Evolutionary conservation across 2,888 invertebrate species (phyloP).

Genomic region (Willowsia nigromaculata): DNA sequence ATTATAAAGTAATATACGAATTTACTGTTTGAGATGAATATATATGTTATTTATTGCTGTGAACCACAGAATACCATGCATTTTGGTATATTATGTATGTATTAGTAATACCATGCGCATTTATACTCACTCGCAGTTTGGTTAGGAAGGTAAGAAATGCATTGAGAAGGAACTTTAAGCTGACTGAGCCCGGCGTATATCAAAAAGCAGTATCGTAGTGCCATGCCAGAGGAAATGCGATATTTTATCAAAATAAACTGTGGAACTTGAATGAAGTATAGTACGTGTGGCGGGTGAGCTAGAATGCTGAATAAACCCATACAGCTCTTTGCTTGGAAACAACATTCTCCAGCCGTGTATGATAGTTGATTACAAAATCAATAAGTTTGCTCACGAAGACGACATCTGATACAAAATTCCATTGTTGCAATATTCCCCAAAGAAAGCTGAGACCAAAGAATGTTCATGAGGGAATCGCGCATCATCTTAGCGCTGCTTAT

Average conservation of each 20-base stretch:
- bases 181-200: not conserved
- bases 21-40: conserved; percentile 69
- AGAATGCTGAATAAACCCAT: not conserved
- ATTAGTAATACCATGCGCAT: not conserved
- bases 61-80: conserved; percentile 66
- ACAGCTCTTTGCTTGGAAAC: conserved; percentile 43
- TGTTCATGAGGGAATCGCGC: no score
- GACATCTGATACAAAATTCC: conserved; percentile 65
- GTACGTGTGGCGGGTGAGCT: not conserved
- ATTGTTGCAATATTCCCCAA: conserved; percentile 15
- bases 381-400: conserved; percentile 67
- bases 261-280: not conserved
- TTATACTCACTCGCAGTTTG: not conserved
- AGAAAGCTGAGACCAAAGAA: not conserved
- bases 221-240: conserved; percentile 27
- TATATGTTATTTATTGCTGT: conserved; percentile 78
- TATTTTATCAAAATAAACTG: conserved; percentile 53
- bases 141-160: not conserved
- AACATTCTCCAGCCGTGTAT: conserved; percentile 59
- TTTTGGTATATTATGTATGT: no score
- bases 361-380: conserved; percentile 78
- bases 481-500: not conserved
- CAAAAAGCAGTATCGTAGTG: not conserved
- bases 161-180: not conserved
- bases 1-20: conserved; percentile 54